These are phyloP conservation scores for Gobius niger DNA, from an alignment of 2,113 vertebrate genomes.

Conservation along the genomic window DNA sequence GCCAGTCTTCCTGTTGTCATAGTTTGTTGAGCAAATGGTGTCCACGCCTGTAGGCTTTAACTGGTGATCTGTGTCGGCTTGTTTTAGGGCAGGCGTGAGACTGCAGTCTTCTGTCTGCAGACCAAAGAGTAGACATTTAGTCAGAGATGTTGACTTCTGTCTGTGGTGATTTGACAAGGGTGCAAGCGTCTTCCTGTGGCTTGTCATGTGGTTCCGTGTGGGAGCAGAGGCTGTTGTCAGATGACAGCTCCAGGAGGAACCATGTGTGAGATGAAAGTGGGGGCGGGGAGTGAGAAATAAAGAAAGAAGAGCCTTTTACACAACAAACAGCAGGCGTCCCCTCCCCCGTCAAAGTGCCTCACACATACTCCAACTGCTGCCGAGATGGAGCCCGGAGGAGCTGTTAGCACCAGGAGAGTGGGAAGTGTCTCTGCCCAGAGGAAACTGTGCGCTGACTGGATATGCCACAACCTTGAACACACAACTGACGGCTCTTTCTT, in stretches of 20 bases:
- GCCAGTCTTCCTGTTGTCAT: slow-evolving; percentile 23
- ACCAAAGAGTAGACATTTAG: slow-evolving; percentile 29
- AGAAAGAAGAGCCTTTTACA: slow-evolving; percentile 66
- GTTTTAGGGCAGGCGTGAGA: slow-evolving; percentile 3
- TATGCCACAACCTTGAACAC: slow-evolving; percentile 8
- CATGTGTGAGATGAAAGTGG: slow-evolving; percentile 63
- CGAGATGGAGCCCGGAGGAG: slow-evolving; percentile 65
- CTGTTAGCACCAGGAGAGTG: slow-evolving; percentile 67
- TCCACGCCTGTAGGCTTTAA: not conserved
- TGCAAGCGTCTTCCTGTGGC: slow-evolving; percentile 70
- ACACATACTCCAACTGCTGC: slow-evolving; percentile 67
- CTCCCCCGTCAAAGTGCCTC: slow-evolving; percentile 50
- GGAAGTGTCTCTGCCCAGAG: slow-evolving; percentile 62
- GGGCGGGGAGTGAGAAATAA: slow-evolving; percentile 55
- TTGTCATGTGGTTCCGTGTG: slow-evolving; percentile 61
- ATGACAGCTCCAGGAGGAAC: slow-evolving; percentile 69
- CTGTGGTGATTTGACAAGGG: slow-evolving; percentile 62
- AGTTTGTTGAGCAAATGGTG: slow-evolving; percentile 29
- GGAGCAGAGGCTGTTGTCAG: slow-evolving; percentile 69
- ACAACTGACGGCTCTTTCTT: not conserved
- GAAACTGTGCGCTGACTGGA: slow-evolving; percentile 44
- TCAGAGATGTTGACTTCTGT: slow-evolving; percentile 44
- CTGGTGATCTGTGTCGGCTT: not conserved
- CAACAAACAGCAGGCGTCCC: slow-evolving; percentile 65
- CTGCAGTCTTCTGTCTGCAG: slow-evolving; percentile 10